These are phyloP conservation scores for Papilio dardanus DNA, from an alignment of 1,140 invertebrate species.

Conservation along the genomic window DNA sequence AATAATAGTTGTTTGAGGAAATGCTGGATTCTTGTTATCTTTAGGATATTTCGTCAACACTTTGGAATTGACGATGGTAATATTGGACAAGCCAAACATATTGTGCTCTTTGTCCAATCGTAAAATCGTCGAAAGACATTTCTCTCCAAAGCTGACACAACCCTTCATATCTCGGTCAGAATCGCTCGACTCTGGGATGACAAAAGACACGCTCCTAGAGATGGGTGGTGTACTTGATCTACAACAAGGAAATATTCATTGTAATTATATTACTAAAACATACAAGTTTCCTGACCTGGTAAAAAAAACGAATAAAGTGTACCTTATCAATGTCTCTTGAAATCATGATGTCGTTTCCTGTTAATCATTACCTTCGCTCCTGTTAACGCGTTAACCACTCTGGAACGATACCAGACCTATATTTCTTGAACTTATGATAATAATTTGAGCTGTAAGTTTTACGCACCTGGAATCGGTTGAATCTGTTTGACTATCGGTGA, in stretches of 20 bases:
- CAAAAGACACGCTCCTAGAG: conserved; percentile 38
- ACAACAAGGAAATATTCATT: conserved; percentile 11
- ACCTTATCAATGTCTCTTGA: conserved; percentile 34
- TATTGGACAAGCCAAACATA: conserved; percentile 35
- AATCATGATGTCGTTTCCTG: conserved; percentile 36
- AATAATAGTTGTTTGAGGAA: conserved; percentile 34
- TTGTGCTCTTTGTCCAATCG: conserved; percentile 35
- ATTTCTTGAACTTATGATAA: conserved; percentile 34
- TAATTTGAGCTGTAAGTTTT: not conserved
- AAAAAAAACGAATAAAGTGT: conserved; percentile 31
- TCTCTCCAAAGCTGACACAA: conserved; percentile 55
- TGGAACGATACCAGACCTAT: conserved; percentile 63
- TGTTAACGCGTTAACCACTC: conserved; percentile 68
- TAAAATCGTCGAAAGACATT: conserved; percentile 69
- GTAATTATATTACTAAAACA: not conserved
- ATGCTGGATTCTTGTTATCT: conserved; percentile 6
- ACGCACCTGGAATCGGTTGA: conserved; percentile 66
- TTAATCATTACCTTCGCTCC: conserved; percentile 57
- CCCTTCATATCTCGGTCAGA: conserved; percentile 47
- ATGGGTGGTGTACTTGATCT: conserved; percentile 55
- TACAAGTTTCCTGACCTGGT: not conserved
- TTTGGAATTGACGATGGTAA: conserved; percentile 29
- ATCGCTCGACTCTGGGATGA: conserved; percentile 54
- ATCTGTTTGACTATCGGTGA: conserved; percentile 59
- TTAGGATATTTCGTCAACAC: conserved; percentile 2